These are phyloP conservation scores for Eubucco bourcierii DNA, from an alignment of 2,113 vertebrate genomes.

Conservation along the genomic window DNA sequence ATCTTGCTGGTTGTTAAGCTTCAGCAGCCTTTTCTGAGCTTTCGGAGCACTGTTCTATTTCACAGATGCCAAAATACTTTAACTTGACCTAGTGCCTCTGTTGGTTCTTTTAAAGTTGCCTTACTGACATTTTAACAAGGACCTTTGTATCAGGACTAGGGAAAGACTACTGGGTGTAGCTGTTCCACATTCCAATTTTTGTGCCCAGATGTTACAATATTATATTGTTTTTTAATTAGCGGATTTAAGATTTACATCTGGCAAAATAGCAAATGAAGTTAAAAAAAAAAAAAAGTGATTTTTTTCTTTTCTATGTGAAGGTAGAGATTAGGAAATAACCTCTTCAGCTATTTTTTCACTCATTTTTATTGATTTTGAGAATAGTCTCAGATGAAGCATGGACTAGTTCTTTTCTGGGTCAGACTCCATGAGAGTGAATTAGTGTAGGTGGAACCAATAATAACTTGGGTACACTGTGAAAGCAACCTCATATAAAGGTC, in stretches of 20 bases:
- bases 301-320: conserved; percentile 7
- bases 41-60: conserved; percentile 14
- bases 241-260: neutral
- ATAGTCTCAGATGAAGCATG: conserved; percentile 16
- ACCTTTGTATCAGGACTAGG: neutral
- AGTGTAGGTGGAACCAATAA: conserved; percentile 60
- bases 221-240: neutral
- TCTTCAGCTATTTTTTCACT: conserved; percentile 40
- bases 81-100: conserved; percentile 1
- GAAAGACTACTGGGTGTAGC: neutral
- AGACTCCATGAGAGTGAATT: conserved; percentile 2
- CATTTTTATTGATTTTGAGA: conserved; percentile 45
- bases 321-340: conserved; percentile 6
- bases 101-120: neutral
- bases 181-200: neutral
- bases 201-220: neutral
- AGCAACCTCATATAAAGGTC: neutral
- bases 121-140: neutral
- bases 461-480: conserved; percentile 39
- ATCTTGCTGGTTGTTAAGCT: conserved; percentile 38
- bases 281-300: neutral
- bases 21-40: conserved; percentile 28
- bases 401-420: conserved; percentile 49
- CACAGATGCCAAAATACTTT: conserved; percentile 8
- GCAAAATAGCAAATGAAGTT: neutral